Base-by-base conservation (phyloP, 2,113 vertebrate genomes). In the Limnothrissa miodon region DNA sequence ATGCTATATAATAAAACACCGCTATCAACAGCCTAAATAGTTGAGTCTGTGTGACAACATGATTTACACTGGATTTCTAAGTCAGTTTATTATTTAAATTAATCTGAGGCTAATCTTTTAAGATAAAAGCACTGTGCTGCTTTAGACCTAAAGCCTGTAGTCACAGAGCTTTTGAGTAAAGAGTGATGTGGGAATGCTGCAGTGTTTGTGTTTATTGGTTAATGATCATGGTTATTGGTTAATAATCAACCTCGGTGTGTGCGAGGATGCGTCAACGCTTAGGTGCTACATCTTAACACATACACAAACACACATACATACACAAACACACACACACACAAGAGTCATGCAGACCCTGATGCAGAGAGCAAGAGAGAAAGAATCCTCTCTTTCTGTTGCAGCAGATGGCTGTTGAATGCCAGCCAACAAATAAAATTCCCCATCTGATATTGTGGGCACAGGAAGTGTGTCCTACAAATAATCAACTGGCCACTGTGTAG, bases 401-500 rank as follows among this genome's bases (percentile, higher is more conserved):
- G 89, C 91, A 93, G 93, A 90, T 94, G 93, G 91, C 88, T 80
- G 83, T 45, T 91, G 89, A 82, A 42, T 45, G n/a, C 39, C 13
- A 80, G 86, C 88, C 90, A 91, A 88, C 39, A 48, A 7, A 11
- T 62, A 62, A 62, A 62, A 29, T 62, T 25, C 59, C 56, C 59
- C 19, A 7, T 23, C 46, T 80, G 84, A 82, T 5, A 74, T 85
- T 21, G 33, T 42, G 79, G 79, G 74, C 80, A 79, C 53, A 86
- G 83, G 87, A 88, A 88, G 83, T 87, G 79, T 39, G 80, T 48
- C 66, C 74, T 29, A 79, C 74, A 78, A 42, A 82, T 56, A 39
- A 62, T 83, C 83, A 56, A 79, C 7, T 45, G 53, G 23, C 78
- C 80, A 23, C 82, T 83, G 36, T 33, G 36, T 39, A 42, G 45